Evolutionary conservation across 2,797 vertebrate genomes (phyloP).

Genomic region (Stomatorhinus walkeri): DNA sequence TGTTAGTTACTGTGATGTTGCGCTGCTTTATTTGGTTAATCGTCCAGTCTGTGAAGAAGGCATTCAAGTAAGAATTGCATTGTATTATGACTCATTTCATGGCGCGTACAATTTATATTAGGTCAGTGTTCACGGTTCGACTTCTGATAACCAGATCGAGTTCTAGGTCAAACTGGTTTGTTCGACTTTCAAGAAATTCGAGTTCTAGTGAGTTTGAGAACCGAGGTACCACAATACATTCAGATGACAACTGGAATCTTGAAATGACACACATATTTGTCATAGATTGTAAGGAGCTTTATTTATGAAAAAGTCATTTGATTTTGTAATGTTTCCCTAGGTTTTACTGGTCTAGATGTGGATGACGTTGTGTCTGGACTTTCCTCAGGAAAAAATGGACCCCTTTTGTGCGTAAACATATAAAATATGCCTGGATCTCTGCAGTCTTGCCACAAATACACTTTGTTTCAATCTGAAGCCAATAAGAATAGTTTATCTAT

Average conservation of each 20-base stretch:
- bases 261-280: not conserved
- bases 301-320: not conserved
- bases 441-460: not conserved
- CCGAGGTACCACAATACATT: not conserved
- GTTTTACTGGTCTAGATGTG: not conserved
- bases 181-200: too few relatives aligned
- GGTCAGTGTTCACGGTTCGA: too few relatives aligned
- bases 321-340: not conserved
- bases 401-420: not conserved
- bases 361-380: not conserved
- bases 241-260: not conserved
- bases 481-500: not conserved
- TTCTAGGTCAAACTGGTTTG: too few relatives aligned
- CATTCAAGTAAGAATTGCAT: too few relatives aligned
- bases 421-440: not conserved
- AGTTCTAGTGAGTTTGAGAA: too few relatives aligned
- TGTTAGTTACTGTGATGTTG: too few relatives aligned
- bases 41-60: too few relatives aligned
- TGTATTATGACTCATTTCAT: too few relatives aligned
- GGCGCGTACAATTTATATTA: too few relatives aligned
- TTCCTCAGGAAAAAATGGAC: not conserved
- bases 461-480: not conserved
- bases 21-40: too few relatives aligned
- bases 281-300: not conserved
- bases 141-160: too few relatives aligned